Evolutionary conservation across 2,888 invertebrate species (phyloP).

Genomic region (Patella ulyssiponensis): DNA sequence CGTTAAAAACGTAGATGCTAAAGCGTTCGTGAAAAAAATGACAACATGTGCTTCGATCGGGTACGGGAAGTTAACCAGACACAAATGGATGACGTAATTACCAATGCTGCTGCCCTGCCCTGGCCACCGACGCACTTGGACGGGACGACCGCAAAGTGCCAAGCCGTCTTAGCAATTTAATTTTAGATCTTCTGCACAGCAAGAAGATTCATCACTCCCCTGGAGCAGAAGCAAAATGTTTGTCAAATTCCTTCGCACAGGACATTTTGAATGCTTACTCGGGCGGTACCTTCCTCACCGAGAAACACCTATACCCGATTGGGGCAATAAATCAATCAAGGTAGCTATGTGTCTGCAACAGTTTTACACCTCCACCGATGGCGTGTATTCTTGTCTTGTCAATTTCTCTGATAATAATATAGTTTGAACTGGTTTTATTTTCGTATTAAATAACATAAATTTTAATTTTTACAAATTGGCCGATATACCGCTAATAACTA

Average conservation of each 20-base stretch:
- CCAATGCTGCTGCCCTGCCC: background rate
- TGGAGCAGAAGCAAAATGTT: conserved; percentile 1
- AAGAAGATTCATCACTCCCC: conserved; percentile 8
- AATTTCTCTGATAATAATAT: no score
- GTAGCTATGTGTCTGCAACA: no score
- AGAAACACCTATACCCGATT: no score
- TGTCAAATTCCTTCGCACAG: background rate
- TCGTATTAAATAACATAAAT: no score
- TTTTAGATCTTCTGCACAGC: background rate
- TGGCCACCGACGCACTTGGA: background rate
- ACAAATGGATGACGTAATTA: background rate
- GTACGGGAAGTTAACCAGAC: background rate
- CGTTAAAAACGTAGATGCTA: background rate
- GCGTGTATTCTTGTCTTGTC: no score
- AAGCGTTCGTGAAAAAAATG: conserved; percentile 5
- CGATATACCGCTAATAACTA: no score
- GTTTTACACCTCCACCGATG: no score
- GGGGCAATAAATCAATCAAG: no score
- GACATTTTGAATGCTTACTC: background rate
- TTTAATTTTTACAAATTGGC: no score
- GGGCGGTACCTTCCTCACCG: background rate
- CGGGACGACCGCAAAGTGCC: background rate
- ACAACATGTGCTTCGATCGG: background rate
- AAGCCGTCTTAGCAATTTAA: background rate
- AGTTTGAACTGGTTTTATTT: no score